phyloP scores from a whole-genome alignment of 2,797 vertebrate species.

The Falco biarmicus region DNA sequence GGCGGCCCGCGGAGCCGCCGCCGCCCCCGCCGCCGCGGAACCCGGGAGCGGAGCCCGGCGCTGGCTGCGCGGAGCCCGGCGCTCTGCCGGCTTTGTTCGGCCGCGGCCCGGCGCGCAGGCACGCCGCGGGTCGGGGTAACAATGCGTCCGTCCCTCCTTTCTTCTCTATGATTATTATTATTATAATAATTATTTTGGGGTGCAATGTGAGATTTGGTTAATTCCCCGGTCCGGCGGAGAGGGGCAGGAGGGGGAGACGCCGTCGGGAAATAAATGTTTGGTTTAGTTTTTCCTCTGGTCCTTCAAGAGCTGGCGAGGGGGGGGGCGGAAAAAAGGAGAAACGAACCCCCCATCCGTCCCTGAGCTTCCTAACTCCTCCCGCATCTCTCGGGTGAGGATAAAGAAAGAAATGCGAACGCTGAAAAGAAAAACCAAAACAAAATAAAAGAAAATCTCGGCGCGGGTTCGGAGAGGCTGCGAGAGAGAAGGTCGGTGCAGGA shows the following conservation, averaged over 20 bases:
- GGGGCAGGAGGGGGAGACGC: neutral
- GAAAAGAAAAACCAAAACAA: neutral
- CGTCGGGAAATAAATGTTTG: conserved; percentile 28
- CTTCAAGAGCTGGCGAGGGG: conserved; percentile 36
- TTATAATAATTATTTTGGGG: neutral
- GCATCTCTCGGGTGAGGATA: conserved; percentile 72
- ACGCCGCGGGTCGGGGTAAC: conserved; percentile 41
- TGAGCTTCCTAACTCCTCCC: conserved; percentile 64
- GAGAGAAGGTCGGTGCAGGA: conserved; percentile 27
- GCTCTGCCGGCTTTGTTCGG: conserved; percentile 71
- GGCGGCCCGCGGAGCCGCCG: neutral
- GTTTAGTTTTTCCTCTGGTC: conserved; percentile 50
- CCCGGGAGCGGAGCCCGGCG: too few relatives aligned
- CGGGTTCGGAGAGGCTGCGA: conserved; percentile 55
- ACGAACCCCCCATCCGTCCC: conserved; percentile 21
- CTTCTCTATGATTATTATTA: conserved; percentile 46
- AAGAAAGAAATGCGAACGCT: neutral
- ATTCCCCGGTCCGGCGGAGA: conserved; percentile 1
- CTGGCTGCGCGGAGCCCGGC: too few relatives aligned
- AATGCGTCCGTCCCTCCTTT: conserved; percentile 40
- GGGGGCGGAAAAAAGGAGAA: neutral
- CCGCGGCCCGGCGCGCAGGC: conserved; percentile 20
- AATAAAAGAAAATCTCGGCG: conserved; percentile 55
- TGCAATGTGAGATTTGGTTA: neutral
- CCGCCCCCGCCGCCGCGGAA: too few relatives aligned